Conservation (phyloP, 2,797 vertebrate species). For the Protonibea diacanthus region DNA sequence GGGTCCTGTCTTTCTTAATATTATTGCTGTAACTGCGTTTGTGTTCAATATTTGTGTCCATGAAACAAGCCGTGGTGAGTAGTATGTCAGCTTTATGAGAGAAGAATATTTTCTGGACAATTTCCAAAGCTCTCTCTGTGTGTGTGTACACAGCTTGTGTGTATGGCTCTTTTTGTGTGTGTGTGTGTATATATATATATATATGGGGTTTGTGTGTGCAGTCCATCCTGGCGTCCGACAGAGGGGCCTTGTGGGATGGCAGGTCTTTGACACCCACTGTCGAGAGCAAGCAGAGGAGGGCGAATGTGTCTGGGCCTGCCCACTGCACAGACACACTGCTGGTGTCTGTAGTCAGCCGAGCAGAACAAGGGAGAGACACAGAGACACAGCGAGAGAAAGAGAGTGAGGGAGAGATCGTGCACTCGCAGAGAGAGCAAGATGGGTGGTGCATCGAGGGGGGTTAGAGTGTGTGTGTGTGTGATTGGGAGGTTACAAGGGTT, state of each 20-base stretch:
- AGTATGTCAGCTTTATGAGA: background rate
- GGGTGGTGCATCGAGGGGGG: constrained; percentile 49
- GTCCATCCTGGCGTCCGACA: constrained; percentile 68
- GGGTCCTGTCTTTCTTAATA: background rate
- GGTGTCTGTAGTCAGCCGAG: constrained; percentile 80
- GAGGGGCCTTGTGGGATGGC: constrained; percentile 79
- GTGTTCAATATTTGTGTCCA: background rate
- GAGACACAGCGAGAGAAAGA: constrained; percentile 33
- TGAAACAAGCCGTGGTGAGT: background rate
- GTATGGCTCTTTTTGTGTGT: constrained; percentile 21
- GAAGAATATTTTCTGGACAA: background rate
- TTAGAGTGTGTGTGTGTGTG: constrained; percentile 32
- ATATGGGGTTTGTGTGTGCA: constrained; percentile 40
- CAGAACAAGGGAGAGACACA: constrained; percentile 71
- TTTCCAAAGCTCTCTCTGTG: constrained; percentile 5
- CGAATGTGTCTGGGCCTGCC: constrained; percentile 79
- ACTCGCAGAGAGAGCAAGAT: constrained; percentile 56
- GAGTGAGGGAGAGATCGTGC: constrained; percentile 56
- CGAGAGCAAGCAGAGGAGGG: constrained; percentile 75
- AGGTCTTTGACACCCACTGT: constrained; percentile 82
- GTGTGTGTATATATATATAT: background rate
- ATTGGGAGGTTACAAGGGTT: constrained; percentile 39
- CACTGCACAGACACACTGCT: constrained; percentile 78
- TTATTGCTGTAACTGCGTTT: background rate
- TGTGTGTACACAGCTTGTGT: constrained; percentile 11